Evolutionary conservation across 2,888 invertebrate genomes (phyloP), one percentile per base, ranked within the genome.

Genomic region (Heliconius erato): DNA sequence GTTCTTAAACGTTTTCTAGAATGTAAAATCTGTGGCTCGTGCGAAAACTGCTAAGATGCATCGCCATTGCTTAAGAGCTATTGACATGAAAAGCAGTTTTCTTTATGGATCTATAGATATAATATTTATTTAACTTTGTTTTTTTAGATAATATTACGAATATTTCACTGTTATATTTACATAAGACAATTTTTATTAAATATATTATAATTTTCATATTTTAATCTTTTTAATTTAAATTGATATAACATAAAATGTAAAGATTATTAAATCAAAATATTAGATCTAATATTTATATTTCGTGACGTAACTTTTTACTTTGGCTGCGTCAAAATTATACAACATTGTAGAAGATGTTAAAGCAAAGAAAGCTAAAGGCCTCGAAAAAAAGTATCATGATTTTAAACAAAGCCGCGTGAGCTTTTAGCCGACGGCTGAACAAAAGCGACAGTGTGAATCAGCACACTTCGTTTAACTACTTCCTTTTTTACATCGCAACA

Each of bases 401-500:
- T 80, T 74, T 80, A 32, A 80, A 80, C 74, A 80, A 80, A 40
- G 74, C 74, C 63, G 72, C 54, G 68, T 68, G 35, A 67, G 49
- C 80, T 80, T 80, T 80, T 74, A 72, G 26, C 72, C 79, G 63
- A 65, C 67, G 67, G 19, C 35, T 26, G 74, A 74, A 74, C 67
- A 67, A 74, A 74, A 32, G 49, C 59, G 35, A 65, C 67, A 74
- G 65, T 74, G 80, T 74, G 74, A 74, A 74, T 79, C 77, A 77
- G 77, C 77, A 77, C 77, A 65, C 40, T 77, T 54, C n/a, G 77
- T 67, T 79, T 72, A 79, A 74, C 63, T 63, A 28, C 54, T 79
- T 79, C 68, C 54, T 19, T 71, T 63, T 72, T 72, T 65, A 80
- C 44, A 74, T 74, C 74, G 19, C 65, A 65, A 65, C 28, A 49